These are phyloP conservation scores for Drosophila rhopaloa DNA, from an alignment of 1,140 invertebrate species.

Conservation along the genomic window DNA sequence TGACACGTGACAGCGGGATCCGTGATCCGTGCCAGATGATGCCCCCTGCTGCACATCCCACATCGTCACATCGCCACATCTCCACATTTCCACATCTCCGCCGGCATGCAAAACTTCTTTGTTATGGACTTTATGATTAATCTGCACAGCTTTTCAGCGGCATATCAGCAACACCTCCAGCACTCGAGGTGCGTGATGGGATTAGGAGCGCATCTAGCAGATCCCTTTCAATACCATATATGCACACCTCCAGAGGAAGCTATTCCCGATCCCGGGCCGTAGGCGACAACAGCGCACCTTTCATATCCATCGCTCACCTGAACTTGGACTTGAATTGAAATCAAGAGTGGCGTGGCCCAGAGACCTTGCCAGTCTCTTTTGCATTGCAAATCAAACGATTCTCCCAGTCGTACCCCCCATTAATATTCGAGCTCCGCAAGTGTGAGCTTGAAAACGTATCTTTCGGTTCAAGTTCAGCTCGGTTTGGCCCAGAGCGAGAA, in stretches of 20 bases:
- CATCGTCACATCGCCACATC: slow-evolving; percentile 11
- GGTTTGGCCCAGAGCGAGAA: slow-evolving; percentile 32
- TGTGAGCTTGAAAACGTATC: slow-evolving; percentile 62
- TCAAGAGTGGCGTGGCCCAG: slow-evolving; percentile 38
- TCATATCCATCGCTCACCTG: slow-evolving; percentile 29
- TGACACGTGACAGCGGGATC: slow-evolving; percentile 62
- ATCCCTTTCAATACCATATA: slow-evolving; percentile 32
- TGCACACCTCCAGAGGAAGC: slow-evolving; percentile 22
- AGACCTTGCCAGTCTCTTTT: slow-evolving; percentile 46
- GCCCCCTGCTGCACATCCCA: slow-evolving; percentile 32
- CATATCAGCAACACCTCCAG: slow-evolving; percentile 66
- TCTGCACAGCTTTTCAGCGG: slow-evolving; percentile 62
- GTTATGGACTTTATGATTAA: slow-evolving; percentile 69
- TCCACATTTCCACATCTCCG: slow-evolving; percentile 9
- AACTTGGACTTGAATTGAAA: slow-evolving; percentile 53
- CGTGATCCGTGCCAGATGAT: slow-evolving; percentile 29
- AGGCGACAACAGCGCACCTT: slow-evolving; percentile 21
- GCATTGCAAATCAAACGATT: slow-evolving; percentile 41
- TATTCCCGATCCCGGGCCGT: slow-evolving; percentile 10
- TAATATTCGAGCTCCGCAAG: slow-evolving; percentile 22
- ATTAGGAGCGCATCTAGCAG: slow-evolving; percentile 32
- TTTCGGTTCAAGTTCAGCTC: slow-evolving; percentile 70
- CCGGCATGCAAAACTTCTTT: slow-evolving; percentile 60
- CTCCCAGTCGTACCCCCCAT: slow-evolving; percentile 14
- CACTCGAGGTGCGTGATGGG: slow-evolving; percentile 35